These are phyloP conservation scores for Galagoides demidoff DNA, from an alignment of 2,797 vertebrate genomes.

Conservation along the genomic window DNA sequence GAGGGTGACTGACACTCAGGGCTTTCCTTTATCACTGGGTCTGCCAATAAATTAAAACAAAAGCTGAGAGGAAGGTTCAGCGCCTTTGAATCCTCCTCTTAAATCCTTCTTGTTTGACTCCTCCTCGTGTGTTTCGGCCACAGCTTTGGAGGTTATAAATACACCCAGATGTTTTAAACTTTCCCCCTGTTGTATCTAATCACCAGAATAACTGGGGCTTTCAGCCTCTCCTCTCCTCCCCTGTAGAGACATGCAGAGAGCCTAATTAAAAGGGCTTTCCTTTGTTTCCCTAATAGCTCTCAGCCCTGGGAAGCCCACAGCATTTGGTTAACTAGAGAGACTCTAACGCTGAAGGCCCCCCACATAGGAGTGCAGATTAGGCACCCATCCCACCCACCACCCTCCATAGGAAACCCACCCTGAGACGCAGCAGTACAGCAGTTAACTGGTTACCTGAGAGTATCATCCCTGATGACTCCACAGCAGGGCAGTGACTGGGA, in stretches of 20 bases:
- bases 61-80: background rate
- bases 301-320: background rate
- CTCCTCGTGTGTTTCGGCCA: background rate
- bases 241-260: background rate
- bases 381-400: too few species aligned
- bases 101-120: background rate
- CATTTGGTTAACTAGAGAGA: background rate
- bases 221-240: background rate
- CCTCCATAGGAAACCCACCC: rapidly evolving
- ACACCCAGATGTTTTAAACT: constrained; percentile 66
- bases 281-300: constrained; percentile 67
- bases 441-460: background rate
- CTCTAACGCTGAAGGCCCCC: background rate
- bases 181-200: constrained; percentile 51
- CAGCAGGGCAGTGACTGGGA: background rate
- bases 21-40: background rate
- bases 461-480: background rate
- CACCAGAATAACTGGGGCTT: constrained; percentile 45
- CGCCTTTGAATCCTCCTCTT: background rate
- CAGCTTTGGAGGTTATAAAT: constrained; percentile 53
- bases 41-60: constrained; percentile 9
- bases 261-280: constrained; percentile 49
- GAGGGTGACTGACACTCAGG: background rate
- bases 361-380: background rate
- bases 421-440: rapidly evolving